Conservation (phyloP, 2,113 vertebrate genomes). For the Albula glossodonta region DNA sequence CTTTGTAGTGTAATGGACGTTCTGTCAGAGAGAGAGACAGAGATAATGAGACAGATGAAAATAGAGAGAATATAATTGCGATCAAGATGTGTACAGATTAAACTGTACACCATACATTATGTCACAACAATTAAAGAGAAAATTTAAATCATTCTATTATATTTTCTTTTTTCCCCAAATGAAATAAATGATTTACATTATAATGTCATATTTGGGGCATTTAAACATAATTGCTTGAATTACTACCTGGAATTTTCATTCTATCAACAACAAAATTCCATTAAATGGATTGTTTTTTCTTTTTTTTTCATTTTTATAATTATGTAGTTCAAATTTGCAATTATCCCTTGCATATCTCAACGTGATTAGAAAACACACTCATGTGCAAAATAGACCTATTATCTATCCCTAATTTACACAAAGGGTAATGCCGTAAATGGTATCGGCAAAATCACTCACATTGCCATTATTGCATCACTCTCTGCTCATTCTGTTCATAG, state of each 20-base stretch:
- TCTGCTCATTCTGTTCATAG: slow-evolving; percentile 42
- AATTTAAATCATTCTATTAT: not conserved
- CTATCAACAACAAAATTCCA: slow-evolving; percentile 34
- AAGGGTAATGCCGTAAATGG: slow-evolving; percentile 53
- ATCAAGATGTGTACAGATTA: no score
- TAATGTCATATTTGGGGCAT: slow-evolving; percentile 12
- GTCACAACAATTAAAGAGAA: not conserved
- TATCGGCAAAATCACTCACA: slow-evolving; percentile 60
- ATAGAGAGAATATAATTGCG: not conserved
- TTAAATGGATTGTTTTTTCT: slow-evolving; percentile 56
- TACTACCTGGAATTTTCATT: slow-evolving; percentile 24
- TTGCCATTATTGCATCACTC: slow-evolving; percentile 45
- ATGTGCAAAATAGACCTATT: slow-evolving; percentile 77
- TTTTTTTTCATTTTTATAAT: slow-evolving; percentile 52
- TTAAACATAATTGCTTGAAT: slow-evolving; percentile 24
- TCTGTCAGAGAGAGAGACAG: slow-evolving; percentile 64
- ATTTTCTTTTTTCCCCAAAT: not conserved
- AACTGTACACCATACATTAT: not conserved
- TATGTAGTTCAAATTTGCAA: slow-evolving; percentile 62
- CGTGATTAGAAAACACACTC: slow-evolving; percentile 75
- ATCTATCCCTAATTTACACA: slow-evolving; percentile 68
- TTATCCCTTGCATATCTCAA: slow-evolving; percentile 70
- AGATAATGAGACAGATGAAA: not conserved
- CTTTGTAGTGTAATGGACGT: slow-evolving; percentile 87
- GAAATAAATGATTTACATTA: slow-evolving; percentile 16